phyloP scores from a whole-genome alignment of 2,113 vertebrate species.

The Triplophysa dalaica region DNA sequence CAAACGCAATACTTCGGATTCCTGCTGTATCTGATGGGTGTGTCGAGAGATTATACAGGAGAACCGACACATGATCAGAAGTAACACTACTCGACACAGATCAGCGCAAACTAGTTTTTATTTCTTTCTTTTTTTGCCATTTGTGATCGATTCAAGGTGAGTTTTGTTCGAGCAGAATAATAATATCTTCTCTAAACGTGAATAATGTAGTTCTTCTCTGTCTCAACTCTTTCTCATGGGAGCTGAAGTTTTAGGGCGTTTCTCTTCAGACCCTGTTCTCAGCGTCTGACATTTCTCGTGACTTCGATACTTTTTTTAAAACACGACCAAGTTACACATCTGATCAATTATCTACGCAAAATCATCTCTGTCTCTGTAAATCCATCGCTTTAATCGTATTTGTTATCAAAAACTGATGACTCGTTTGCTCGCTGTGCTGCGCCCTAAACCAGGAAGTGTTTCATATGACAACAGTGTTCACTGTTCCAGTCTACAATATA shows the following conservation, averaged over 20 bases:
- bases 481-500: neutral
- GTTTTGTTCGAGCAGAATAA: constrained; percentile 19
- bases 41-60: constrained; percentile 32
- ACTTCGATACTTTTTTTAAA: neutral
- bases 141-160: constrained; percentile 45
- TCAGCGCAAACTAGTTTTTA: neutral
- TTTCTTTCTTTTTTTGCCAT: neutral
- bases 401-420: neutral
- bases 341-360: neutral
- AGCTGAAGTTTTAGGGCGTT: constrained; percentile 17
- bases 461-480: neutral
- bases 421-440: neutral
- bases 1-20: constrained; percentile 1
- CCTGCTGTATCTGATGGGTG: constrained; percentile 28
- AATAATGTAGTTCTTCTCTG: neutral
- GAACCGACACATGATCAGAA: constrained; percentile 27
- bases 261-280: constrained; percentile 4
- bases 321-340: neutral
- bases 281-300: neutral
- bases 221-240: neutral
- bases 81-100: neutral
- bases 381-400: neutral
- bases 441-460: constrained; percentile 29
- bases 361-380: neutral
- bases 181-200: neutral